Base-by-base conservation (phyloP, 1,140 invertebrate genomes). In the Camponotus pennsylvanicus region DNA sequence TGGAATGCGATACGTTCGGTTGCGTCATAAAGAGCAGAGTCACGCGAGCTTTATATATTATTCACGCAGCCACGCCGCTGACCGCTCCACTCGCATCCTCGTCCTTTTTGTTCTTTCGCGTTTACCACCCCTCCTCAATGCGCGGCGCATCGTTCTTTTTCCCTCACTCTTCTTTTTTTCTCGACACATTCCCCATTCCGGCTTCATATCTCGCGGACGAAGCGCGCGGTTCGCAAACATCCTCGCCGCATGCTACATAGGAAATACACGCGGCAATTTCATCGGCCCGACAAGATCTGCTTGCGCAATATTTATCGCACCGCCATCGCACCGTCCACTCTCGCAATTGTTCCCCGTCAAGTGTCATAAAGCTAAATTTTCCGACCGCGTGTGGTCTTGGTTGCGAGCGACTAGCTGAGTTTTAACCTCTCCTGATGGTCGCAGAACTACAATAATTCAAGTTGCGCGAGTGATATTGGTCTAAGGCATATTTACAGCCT, bases 41-140 rank as follows among this genome's bases (percentile, higher is more conserved):
- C 86, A 87, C 86, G 86, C 86, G 59, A 85, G 66, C 82, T 49
- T 82, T 73, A 86, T 86, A 86, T 86, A 86, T 86, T 86, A 86
- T 86, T 86, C 79, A 86, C 77, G 77, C 40, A 21, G 84, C 52
- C 37, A 27, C 76, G 61, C 52, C 42, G 57, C 27, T 52, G 66
- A 61, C 67, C 55, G 34, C 21, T 45, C 78, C 69, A 64, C 57
- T 66, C 76, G 66, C 69, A 66, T 86, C 66, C 61, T 79, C 64
- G 18, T 34, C 32, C 57, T 71, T 45, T 85, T 86, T 82, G 42
- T 71, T 63, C 52, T 42, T 37, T 42, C 77, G 4, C 76, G 13
- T 42, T 49, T 67, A 67, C 27, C 42, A 15, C 9, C 45, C 34
- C 15, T 40, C 27, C 27, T 15, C 49, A 18, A 52, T 18, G 49